These are phyloP conservation scores for Trogon surrucura DNA, from an alignment of 2,113 vertebrate genomes.

Conservation along the genomic window DNA sequence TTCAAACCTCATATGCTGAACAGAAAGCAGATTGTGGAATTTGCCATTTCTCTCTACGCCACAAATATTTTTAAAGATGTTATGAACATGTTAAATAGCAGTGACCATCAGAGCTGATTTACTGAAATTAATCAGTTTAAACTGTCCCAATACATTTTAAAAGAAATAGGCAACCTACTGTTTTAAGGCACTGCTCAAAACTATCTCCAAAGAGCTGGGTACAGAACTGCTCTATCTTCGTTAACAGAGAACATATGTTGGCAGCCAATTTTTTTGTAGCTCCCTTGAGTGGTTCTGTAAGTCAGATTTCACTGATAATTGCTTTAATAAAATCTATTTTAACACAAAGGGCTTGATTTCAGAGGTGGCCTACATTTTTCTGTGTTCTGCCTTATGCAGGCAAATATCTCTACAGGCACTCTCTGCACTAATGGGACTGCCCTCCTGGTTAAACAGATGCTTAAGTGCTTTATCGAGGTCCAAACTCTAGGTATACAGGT, in stretches of 20 bases:
- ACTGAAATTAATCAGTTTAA: not conserved
- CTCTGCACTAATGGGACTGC: not conserved
- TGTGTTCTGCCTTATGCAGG: not conserved
- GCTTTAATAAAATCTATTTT: slow-evolving; percentile 36
- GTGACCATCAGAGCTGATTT: not conserved
- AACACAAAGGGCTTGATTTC: slow-evolving; percentile 10
- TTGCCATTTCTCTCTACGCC: not conserved
- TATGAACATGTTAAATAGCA: not conserved
- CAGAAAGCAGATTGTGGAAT: not conserved
- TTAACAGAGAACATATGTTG: slow-evolving; percentile 16
- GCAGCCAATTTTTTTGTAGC: not conserved
- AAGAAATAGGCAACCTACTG: not conserved
- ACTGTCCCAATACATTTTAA: not conserved
- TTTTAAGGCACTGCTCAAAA: not conserved
- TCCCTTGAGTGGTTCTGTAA: slow-evolving; percentile 6
- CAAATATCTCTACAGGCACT: not conserved
- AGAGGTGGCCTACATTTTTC: slow-evolving; percentile 1
- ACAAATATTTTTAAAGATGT: not conserved
- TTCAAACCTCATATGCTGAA: not conserved
- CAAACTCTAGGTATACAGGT: not conserved
- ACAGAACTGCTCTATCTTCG: not conserved
- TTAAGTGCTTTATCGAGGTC: not conserved
- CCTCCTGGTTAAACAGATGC: not conserved
- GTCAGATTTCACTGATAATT: slow-evolving; percentile 50
- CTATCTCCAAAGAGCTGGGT: not conserved